Evolutionary conservation across 2,888 invertebrate genomes (phyloP).

Genomic region (Cenopis cana): DNA sequence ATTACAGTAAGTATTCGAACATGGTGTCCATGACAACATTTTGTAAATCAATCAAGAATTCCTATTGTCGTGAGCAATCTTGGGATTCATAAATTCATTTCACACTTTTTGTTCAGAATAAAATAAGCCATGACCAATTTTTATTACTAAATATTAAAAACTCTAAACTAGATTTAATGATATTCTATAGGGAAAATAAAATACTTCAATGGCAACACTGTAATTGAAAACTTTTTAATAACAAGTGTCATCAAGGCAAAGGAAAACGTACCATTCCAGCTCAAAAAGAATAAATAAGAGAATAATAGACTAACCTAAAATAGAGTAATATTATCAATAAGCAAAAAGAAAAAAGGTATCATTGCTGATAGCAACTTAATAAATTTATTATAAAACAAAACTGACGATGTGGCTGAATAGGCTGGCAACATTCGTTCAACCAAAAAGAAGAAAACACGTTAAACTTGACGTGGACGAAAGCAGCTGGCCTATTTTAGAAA

Average conservation of each 20-base stretch:
- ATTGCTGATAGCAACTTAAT: too few relatives aligned
- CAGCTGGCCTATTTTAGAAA: constrained; percentile 71
- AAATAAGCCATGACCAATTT: too few relatives aligned
- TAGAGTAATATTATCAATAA: neutral
- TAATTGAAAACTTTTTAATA: constrained; percentile 10
- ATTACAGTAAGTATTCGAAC: constrained; percentile 29
- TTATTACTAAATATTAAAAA: neutral
- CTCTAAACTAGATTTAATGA: neutral
- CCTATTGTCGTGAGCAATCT: neutral
- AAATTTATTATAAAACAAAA: neutral
- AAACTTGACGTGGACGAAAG: constrained; percentile 84
- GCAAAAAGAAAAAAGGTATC: neutral
- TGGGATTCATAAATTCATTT: neutral
- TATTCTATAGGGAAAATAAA: neutral
- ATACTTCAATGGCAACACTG: constrained; percentile 17
- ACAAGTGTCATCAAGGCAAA: constrained; percentile 13
- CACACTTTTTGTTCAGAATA: too few relatives aligned
- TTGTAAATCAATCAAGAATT: constrained; percentile 37
- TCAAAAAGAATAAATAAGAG: neutral
- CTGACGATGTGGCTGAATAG: constrained; percentile 33
- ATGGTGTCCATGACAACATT: constrained; percentile 31
- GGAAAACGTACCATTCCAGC: neutral
- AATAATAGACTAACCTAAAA: neutral
- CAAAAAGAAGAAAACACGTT: constrained; percentile 84
- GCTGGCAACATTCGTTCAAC: constrained; percentile 69